phyloP scores from a whole-genome alignment of 2,113 vertebrate genomes.

The Lepus europaeus region DNA sequence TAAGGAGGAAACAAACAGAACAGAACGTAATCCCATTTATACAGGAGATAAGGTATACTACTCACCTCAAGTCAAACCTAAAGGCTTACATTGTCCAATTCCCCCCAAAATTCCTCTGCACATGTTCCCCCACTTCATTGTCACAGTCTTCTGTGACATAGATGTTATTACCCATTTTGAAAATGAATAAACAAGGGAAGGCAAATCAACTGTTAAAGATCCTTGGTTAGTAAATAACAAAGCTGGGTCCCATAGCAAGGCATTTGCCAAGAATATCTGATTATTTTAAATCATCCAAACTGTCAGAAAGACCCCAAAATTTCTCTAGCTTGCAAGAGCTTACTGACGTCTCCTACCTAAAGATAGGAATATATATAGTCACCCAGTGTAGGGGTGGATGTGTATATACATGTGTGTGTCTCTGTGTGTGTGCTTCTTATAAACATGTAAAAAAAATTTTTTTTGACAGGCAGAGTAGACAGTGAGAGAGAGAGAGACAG shows the following conservation, averaged over 20 bases:
- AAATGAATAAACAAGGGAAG: conserved; percentile 20
- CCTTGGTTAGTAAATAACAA: background rate
- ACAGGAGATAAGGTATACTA: background rate
- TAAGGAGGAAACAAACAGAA: background rate
- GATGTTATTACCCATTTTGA: background rate
- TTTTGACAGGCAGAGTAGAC: too few species aligned
- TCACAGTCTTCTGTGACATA: background rate
- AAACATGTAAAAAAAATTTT: too few species aligned
- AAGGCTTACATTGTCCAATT: background rate
- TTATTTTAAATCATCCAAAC: conserved; percentile 20
- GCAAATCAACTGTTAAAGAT: background rate
- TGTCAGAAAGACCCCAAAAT: background rate
- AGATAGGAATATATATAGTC: background rate
- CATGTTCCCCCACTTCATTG: background rate
- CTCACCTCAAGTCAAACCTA: background rate
- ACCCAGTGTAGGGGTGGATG: background rate
- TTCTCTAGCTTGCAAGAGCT: conserved; percentile 1
- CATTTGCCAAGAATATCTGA: background rate
- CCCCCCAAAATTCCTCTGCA: background rate
- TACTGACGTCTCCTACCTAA: background rate
- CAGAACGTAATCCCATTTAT: background rate
- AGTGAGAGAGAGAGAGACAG: too few species aligned
- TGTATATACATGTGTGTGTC: background rate
- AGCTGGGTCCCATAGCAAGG: background rate
- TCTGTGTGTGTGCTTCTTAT: background rate